Evolutionary conservation across 2,888 invertebrate species (phyloP).

Genomic region (Mongoloraphidia duomilia): DNA sequence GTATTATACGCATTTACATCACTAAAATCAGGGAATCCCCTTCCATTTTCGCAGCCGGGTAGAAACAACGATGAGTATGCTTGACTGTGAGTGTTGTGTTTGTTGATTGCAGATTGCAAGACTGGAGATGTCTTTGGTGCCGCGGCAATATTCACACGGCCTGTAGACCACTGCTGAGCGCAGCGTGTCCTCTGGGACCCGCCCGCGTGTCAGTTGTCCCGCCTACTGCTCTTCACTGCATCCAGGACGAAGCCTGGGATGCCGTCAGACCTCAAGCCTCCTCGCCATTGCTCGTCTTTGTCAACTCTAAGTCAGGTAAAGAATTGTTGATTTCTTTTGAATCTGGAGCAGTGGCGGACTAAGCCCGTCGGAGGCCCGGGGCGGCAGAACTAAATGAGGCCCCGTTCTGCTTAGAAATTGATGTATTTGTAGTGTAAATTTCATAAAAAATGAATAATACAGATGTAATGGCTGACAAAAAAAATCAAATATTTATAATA

Average conservation of each 20-base stretch:
- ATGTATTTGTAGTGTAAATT: too few species aligned
- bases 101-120: slow-evolving; percentile 53
- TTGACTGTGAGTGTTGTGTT: background rate
- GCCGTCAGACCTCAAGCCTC: slow-evolving; percentile 52
- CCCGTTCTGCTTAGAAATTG: too few species aligned
- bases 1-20: too few species aligned
- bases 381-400: too few species aligned
- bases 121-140: slow-evolving; percentile 96
- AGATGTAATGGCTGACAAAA: too few species aligned
- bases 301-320: slow-evolving; percentile 83
- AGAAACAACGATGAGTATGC: too few species aligned
- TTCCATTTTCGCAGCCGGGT: too few species aligned
- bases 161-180: slow-evolving; percentile 66
- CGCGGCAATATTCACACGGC: slow-evolving; percentile 81
- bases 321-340: background rate
- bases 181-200: slow-evolving; percentile 75
- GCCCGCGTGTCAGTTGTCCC: slow-evolving; percentile 87
- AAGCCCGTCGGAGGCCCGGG: too few species aligned
- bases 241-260: slow-evolving; percentile 88
- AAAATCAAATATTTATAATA: too few species aligned
- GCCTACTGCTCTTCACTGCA: slow-evolving; percentile 82
- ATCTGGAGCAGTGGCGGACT: background rate
- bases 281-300: slow-evolving; percentile 82
- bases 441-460: too few species aligned
- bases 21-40: too few species aligned